phyloP scores from a whole-genome alignment of 2,797 vertebrate species.

The Enteromius trimaculatus region DNA sequence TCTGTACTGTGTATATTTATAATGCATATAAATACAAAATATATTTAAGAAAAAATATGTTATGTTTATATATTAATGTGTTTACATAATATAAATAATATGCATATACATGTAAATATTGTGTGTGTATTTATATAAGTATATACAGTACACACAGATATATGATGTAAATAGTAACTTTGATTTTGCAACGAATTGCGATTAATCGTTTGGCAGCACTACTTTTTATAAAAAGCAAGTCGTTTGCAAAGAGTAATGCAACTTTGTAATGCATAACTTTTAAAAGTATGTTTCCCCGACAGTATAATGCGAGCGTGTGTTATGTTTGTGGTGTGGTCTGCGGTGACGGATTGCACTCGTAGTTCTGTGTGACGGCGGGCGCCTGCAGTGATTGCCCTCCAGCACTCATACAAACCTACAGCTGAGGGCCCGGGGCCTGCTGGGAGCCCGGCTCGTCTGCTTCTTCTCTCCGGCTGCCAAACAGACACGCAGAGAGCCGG shows the following conservation, averaged over 20 bases:
- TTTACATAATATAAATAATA: too few relatives aligned
- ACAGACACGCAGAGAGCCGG: constrained; percentile 47
- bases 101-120: too few relatives aligned
- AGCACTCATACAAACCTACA: constrained; percentile 44
- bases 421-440: constrained; percentile 9
- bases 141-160: too few relatives aligned
- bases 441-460: constrained; percentile 48
- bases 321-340: constrained; percentile 42
- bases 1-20: too few relatives aligned
- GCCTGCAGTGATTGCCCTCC: constrained; percentile 54
- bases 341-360: constrained; percentile 55
- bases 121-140: too few relatives aligned
- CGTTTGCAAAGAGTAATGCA: background rate
- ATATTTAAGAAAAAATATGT: too few relatives aligned
- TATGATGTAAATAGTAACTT: too few relatives aligned
- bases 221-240: background rate
- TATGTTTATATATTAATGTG: too few relatives aligned
- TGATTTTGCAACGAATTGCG: too few relatives aligned
- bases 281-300: background rate
- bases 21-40: too few relatives aligned
- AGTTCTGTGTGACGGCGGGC: constrained; percentile 52
- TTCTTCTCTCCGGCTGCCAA: constrained; percentile 54
- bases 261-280: background rate
- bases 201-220: background rate
- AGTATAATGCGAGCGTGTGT: constrained; percentile 49